These are phyloP conservation scores for Pyrrhura leucotis DNA, from an alignment of 2,797 vertebrate species.

Conservation along the genomic window DNA sequence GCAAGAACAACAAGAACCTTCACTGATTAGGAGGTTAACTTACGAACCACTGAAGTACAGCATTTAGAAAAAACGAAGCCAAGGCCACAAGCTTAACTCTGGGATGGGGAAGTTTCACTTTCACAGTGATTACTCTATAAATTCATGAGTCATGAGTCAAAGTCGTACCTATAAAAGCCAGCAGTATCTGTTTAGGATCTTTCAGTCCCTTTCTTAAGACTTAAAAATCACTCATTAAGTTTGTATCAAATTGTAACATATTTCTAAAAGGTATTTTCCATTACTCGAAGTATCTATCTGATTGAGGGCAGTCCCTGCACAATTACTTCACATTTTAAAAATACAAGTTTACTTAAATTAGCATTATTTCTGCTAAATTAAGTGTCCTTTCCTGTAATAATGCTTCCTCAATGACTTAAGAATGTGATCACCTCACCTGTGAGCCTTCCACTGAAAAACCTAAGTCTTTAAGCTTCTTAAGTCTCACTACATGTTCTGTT, in stretches of 20 bases:
- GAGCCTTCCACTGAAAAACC: conserved; percentile 9
- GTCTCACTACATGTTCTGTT: not conserved
- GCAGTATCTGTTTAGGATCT: not conserved
- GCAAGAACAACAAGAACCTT: conserved; percentile 49
- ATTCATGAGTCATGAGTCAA: not conserved
- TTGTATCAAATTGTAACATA: not conserved
- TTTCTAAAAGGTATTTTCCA: not conserved
- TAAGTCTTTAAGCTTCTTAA: conserved; percentile 55
- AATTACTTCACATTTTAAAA: not conserved
- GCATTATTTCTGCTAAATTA: not conserved
- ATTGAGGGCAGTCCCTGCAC: not conserved
- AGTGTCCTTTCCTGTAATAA: not conserved
- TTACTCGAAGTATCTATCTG: not conserved
- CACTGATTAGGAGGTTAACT: not conserved
- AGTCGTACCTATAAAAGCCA: not conserved
- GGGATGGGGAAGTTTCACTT: not conserved
- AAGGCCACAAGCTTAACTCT: not conserved
- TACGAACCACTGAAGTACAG: not conserved
- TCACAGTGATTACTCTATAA: not conserved
- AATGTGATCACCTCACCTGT: not conserved
- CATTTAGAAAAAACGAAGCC: not conserved
- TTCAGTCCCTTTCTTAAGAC: not conserved
- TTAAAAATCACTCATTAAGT: not conserved
- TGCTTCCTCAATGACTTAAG: not conserved
- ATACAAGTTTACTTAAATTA: not conserved